Conservation (phyloP, 2,888 invertebrate genomes). For the Venusia cambrica region DNA sequence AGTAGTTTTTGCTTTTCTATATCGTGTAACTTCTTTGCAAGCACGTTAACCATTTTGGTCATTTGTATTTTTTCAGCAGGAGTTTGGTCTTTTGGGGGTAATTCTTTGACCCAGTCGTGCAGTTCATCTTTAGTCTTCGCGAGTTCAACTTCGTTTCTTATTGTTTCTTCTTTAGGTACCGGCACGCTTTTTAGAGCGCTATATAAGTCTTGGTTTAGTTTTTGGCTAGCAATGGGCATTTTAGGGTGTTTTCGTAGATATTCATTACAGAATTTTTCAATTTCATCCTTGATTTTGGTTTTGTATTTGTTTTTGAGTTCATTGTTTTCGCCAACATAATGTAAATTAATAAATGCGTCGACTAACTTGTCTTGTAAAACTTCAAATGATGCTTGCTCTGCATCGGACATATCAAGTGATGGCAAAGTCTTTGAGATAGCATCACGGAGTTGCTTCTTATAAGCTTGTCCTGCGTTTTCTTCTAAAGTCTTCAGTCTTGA, state of each 20-base stretch:
- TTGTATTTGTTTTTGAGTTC: conserved; percentile 37
- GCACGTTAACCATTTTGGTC: conserved; percentile 40
- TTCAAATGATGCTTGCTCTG: conserved; percentile 45
- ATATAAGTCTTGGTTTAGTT: conserved; percentile 44
- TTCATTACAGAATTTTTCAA: conserved; percentile 47
- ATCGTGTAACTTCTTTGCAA: conserved; percentile 46
- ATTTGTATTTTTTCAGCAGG: conserved; percentile 31
- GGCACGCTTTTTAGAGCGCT: conserved; percentile 43
- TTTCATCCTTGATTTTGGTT: conserved; percentile 41
- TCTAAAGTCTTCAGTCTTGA: conserved; percentile 37
- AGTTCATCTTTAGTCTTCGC: conserved; percentile 46
- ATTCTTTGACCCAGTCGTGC: conserved; percentile 41
- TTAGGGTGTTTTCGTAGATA: conserved; percentile 42
- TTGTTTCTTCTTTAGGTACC: conserved; percentile 41
- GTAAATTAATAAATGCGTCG: conserved; percentile 54
- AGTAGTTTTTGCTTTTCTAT: conserved; percentile 40
- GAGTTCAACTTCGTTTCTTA: conserved; percentile 44
- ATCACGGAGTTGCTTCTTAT: conserved; percentile 48
- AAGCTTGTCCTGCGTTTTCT: conserved; percentile 39
- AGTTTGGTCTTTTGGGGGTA: conserved; percentile 38
- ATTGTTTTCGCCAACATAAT: conserved; percentile 37
- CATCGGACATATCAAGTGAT: conserved; percentile 29
- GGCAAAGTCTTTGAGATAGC: conserved; percentile 45
- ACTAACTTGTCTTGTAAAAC: conserved; percentile 50
- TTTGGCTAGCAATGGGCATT: conserved; percentile 34